Evolutionary conservation across 2,888 invertebrate genomes (phyloP), one percentile per base, ranked within the genome.

Genomic region (Aethes cnicana): DNA sequence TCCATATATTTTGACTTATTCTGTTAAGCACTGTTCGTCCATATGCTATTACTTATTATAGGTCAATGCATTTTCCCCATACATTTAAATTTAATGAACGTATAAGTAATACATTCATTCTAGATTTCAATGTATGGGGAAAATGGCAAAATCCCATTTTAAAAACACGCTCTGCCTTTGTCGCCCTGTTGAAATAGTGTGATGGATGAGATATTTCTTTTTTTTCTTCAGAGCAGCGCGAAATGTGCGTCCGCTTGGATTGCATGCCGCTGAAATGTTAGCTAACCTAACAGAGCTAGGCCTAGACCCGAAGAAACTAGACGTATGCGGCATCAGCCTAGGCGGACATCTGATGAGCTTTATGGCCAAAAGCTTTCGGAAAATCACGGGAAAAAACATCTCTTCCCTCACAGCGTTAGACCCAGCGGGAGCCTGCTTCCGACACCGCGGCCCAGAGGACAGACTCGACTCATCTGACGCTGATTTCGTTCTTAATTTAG

Each of bases 391-490:
- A 1, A 42, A 14, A 2, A 63, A 59, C 3, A 18, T 68, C 1
- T 47, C 58, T 1, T 50, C 52, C n/a, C 7, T 67, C 8, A 58
- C 56, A 0, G 62, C 57, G 0, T 43, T 68, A 0, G 69, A 69
- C 20, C 64, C 68, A 1, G 37, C 66, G 3, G 67, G 68, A 0
- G 66, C 65, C 1, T 70, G 68, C 47, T 63, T 66, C 39, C 53
- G 64, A 8, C 43, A 61, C 7, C 46, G 56, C 0, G 62, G 58
- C 0, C 57, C 62, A 0, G 47, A 62, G 1, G 43, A 56, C 3
- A 62, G 68, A 42, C 17, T 68, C 0, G 62, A 63, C 21, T 25
- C 41, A 1, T 53, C 60, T 0, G 68, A 69, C 16, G 68, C 63
- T 0, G 64, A 66, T 14, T 62, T 63, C 7, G 64, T 69, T 0